A percentile compares a stretch with the other conserved stretches of the same genome.
These are phyloP conservation scores for Spinibarbus caldwelli DNA, from an alignment of 2,797 vertebrate species.

Conservation along the genomic window DNA sequence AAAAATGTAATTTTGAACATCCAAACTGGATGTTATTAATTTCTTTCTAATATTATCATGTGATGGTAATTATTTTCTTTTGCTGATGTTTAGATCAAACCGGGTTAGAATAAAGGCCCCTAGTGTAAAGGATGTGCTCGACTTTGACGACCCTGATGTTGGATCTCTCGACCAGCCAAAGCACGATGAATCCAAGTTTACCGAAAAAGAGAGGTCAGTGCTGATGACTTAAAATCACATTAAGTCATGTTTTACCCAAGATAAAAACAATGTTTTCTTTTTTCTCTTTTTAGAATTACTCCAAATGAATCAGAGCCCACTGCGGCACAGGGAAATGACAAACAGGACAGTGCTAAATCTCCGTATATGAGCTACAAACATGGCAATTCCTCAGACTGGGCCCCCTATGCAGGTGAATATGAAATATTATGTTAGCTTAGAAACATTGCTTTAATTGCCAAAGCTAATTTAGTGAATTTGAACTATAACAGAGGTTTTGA, in stretches of 20 bases:
- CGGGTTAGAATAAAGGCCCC: slow-evolving; percentile 85
- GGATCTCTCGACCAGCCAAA: slow-evolving; percentile 58
- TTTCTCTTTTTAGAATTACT: slow-evolving; percentile 22
- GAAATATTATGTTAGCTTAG: not conserved
- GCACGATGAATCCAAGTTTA: no score
- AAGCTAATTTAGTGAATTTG: not conserved
- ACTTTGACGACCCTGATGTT: slow-evolving; percentile 70
- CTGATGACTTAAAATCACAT: not conserved
- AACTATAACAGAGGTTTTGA: not conserved
- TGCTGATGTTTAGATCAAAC: slow-evolving; percentile 69
- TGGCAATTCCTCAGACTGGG: slow-evolving; percentile 78
- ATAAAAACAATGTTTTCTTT: not conserved
- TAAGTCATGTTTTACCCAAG: not conserved
- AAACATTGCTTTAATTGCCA: not conserved
- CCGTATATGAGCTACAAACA: slow-evolving; percentile 74
- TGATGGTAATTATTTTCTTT: no score
- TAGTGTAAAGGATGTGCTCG: slow-evolving; percentile 75
- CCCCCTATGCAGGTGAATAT: slow-evolving; percentile 75
- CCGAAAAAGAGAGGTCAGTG: slow-evolving; percentile 65
- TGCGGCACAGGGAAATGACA: slow-evolving; percentile 17
- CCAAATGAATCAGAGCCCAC: slow-evolving; percentile 19
- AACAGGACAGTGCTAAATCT: slow-evolving; percentile 54
- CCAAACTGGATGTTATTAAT: not conserved
- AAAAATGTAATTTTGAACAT: not conserved
- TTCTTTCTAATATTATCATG: no score